These are phyloP conservation scores for Arothron firmamentum DNA, from an alignment of 2,113 vertebrate species.

Conservation along the genomic window DNA sequence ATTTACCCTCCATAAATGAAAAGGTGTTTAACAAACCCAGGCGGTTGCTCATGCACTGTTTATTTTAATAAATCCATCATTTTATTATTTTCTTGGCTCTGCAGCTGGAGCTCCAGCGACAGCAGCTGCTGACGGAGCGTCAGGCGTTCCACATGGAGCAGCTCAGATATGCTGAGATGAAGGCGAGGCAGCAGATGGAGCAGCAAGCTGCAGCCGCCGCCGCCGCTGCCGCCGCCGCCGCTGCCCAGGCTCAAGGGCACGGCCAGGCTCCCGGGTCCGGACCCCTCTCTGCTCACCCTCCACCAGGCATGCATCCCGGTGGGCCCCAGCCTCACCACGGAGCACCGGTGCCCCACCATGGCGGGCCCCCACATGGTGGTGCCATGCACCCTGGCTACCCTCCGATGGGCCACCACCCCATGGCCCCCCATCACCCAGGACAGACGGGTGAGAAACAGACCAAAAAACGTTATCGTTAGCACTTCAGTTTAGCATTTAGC, in stretches of 20 bases:
- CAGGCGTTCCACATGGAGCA: conserved; percentile 99
- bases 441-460: conserved; percentile 78
- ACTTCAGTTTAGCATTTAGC: too few relatives aligned
- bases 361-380: conserved; percentile 77
- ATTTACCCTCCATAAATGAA: too few relatives aligned
- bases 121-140: conserved; percentile 92
- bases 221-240: conserved; percentile 41
- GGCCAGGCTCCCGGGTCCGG: conserved; percentile 49
- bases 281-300: conserved; percentile 59
- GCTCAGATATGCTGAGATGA: conserved; percentile 92
- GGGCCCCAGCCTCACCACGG: conserved; percentile 70
- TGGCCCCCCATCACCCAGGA: conserved; percentile 87
- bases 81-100: background rate
- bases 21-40: too few relatives aligned
- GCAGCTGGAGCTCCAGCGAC: conserved; percentile 94
- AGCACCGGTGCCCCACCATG: conserved; percentile 56
- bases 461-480: too few relatives aligned
- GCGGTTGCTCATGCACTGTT: too few relatives aligned
- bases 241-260: conserved; percentile 44
- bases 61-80: background rate
- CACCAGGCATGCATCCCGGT: conserved; percentile 67
- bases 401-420: conserved; percentile 85
- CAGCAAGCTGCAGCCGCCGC: conserved; percentile 73
- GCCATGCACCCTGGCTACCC: conserved; percentile 83
- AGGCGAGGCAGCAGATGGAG: conserved; percentile 96